Percentiles rank a stretch among this genome's conserved stretches.
phyloP scores from a whole-genome alignment of 2,797 vertebrate species.

The Chaetophractus vellerosus region DNA sequence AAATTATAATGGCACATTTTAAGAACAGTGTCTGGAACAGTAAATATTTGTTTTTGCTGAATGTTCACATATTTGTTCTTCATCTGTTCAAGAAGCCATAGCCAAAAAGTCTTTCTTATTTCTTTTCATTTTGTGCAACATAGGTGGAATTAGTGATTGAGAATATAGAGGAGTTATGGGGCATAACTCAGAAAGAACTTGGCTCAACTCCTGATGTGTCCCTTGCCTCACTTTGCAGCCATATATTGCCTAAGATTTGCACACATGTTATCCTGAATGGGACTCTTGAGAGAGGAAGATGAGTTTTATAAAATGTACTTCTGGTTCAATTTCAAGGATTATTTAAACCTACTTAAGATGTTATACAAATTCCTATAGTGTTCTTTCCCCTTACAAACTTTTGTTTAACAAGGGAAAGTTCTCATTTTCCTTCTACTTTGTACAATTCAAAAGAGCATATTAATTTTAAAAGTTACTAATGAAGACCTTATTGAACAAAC shows the following conservation, averaged over 20 bases:
- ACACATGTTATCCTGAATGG: conserved; percentile 80
- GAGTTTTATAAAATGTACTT: conserved; percentile 82
- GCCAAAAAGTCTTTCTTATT: conserved; percentile 16
- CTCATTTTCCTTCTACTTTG: conserved; percentile 65
- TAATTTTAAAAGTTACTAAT: conserved; percentile 32
- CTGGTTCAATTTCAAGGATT: conserved; percentile 84
- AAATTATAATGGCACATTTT: neutral
- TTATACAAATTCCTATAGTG: conserved; percentile 76
- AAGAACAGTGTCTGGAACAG: neutral
- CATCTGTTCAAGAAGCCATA: neutral
- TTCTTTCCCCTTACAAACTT: conserved; percentile 19
- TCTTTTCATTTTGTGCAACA: conserved; percentile 19
- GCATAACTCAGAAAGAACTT: conserved; percentile 77
- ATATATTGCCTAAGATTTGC: conserved; percentile 81
- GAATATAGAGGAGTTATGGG: conserved; percentile 51
- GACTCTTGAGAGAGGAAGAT: conserved; percentile 81
- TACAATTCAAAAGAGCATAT: conserved; percentile 47
- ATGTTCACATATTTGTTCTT: conserved; percentile 36
- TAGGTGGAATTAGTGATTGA: conserved; percentile 45
- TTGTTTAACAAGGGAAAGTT: conserved; percentile 51
- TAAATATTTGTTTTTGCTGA: conserved; percentile 45
- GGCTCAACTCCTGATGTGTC: conserved; percentile 70
- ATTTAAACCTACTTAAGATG: conserved; percentile 85
- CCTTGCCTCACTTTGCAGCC: conserved; percentile 68
- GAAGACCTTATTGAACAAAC: conserved; percentile 25